Percentiles rank a stretch among this genome's conserved stretches.
Evolutionary conservation across 2,113 vertebrate species (phyloP).

Genomic region (Neomonachus schauinslandi): DNA sequence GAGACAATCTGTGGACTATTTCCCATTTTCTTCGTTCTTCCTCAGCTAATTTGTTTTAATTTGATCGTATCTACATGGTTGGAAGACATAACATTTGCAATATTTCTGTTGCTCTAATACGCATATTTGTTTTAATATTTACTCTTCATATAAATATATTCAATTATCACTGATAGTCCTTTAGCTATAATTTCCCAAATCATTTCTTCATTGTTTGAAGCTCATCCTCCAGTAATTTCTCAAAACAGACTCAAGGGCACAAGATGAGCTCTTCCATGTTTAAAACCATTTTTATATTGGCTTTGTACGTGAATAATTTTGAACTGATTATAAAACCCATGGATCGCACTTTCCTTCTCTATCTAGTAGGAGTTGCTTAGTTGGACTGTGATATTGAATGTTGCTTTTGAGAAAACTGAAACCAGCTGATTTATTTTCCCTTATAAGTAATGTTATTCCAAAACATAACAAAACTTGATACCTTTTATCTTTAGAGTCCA

Average conservation of each 20-base stretch:
- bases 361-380: background rate
- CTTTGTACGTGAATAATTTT: background rate
- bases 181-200: slow-evolving; percentile 34
- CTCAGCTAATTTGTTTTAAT: background rate
- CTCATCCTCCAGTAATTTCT: slow-evolving; percentile 37
- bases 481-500: background rate
- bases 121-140: slow-evolving; percentile 47
- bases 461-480: background rate
- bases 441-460: background rate
- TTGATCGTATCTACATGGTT: background rate
- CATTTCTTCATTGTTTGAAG: background rate
- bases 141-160: background rate
- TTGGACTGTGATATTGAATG: background rate
- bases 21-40: background rate
- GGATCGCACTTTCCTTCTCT: background rate
- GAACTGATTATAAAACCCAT: background rate
- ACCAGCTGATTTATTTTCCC: background rate
- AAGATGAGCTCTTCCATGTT: slow-evolving; percentile 37
- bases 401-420: background rate
- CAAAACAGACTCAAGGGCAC: background rate
- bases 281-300: background rate
- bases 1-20: background rate
- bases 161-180: background rate
- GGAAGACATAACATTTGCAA: background rate
- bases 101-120: background rate